phyloP scores from a whole-genome alignment of 2,888 invertebrate genomes.

The Rhagium mordax region DNA sequence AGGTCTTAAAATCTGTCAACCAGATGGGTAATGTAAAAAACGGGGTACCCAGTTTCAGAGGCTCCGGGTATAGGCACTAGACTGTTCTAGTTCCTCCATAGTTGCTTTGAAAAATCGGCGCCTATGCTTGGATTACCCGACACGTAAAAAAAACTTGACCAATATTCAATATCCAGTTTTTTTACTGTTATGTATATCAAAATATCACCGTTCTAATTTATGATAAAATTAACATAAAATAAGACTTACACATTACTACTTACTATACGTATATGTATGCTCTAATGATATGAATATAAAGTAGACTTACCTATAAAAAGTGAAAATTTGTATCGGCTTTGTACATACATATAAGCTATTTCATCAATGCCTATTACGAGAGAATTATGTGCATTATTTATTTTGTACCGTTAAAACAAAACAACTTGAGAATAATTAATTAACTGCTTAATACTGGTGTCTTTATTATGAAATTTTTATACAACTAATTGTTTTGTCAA shows the following conservation, averaged over 20 bases:
- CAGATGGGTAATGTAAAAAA: no score
- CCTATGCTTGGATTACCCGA: background rate
- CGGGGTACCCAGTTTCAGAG: no score
- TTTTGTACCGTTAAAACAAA: constrained; percentile 22
- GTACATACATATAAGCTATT: constrained; percentile 5
- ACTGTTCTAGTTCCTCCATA: no score
- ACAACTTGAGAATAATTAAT: constrained; percentile 14
- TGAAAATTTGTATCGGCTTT: constrained; percentile 15
- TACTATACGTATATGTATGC: background rate
- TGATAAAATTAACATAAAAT: background rate
- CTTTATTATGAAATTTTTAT: constrained; percentile 10
- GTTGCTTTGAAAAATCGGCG: background rate
- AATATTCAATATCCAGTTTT: constrained; percentile 26
- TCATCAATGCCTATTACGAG: constrained; percentile 18
- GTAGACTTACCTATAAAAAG: constrained; percentile 27
- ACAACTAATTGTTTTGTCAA: background rate
- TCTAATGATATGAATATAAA: constrained; percentile 21
- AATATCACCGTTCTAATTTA: constrained; percentile 13
- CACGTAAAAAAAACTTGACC: constrained; percentile 23
- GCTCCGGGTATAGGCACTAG: no score
- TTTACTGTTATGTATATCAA: background rate
- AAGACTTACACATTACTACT: constrained; percentile 2
- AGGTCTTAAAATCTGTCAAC: no score
- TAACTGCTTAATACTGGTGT: background rate
- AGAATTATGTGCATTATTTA: constrained; percentile 26